Evolutionary conservation across 2,797 vertebrate genomes (phyloP).

Genomic region (Oophaga sylvatica): DNA sequence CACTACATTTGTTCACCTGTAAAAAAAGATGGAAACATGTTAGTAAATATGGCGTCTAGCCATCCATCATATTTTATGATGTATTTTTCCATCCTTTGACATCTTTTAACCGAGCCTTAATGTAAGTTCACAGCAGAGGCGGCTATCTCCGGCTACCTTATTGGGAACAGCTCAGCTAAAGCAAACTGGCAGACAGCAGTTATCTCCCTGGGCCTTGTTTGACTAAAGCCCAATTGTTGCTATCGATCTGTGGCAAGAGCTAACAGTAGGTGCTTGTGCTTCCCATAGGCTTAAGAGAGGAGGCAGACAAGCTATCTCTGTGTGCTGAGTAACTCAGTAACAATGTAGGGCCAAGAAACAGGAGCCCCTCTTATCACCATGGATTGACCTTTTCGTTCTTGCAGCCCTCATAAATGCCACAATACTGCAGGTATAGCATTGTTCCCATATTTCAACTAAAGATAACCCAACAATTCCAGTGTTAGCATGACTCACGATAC

Average conservation of each 20-base stretch:
- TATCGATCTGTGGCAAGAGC: conserved; percentile 57
- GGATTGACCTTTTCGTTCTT: conserved; percentile 54
- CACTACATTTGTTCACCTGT: not conserved
- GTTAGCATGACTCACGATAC: conserved; percentile 34
- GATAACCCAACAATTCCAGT: conserved; percentile 46
- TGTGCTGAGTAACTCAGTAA: conserved; percentile 56
- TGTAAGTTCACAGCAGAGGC: not conserved
- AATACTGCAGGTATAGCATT: conserved; percentile 50
- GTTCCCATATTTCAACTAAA: conserved; percentile 46
- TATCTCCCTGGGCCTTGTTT: conserved; percentile 50
- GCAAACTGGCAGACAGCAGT: conserved; percentile 45
- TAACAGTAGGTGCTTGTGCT: conserved; percentile 59
- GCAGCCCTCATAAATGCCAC: conserved; percentile 53
- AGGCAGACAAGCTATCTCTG: conserved; percentile 52
- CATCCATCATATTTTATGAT: not conserved
- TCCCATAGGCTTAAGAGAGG: conserved; percentile 37
- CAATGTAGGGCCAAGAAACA: conserved; percentile 45
- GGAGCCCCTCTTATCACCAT: conserved; percentile 55
- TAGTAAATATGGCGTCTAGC: not conserved
- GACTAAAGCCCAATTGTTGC: conserved; percentile 56
- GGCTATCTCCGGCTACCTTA: not conserved
- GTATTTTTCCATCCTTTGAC: not conserved
- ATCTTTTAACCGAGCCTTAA: not conserved
- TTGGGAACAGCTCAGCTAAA: conserved; percentile 38
- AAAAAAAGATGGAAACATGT: not conserved